Evolutionary conservation across 2,113 vertebrate genomes (phyloP), one percentile per base, ranked within the genome.

Genomic region (Scophthalmus maximus): DNA sequence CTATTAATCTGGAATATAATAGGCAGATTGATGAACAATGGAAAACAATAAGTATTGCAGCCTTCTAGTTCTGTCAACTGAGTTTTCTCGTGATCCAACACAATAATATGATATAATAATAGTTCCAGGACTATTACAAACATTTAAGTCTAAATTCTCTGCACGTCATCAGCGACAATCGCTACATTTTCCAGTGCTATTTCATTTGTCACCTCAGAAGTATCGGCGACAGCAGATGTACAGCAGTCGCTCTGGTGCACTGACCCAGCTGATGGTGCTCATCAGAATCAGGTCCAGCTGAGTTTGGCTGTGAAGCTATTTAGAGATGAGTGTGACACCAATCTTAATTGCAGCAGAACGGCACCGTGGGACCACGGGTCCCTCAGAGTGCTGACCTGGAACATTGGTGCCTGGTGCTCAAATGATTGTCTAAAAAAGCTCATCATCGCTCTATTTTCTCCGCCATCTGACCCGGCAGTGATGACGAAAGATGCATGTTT

Each of bases 361-460:
- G 67, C 60, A 49, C 49, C 9, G 32, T 77, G 86, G 87, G 87
- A 90, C 49, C 56, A 3, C 25, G 42, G 38, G 59, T 71, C 79
- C 91, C 87, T 74, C 49, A 32, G 89, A 80, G 90, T 57, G 57
- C 81, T 87, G 90, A 84, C 91, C 89, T 89, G 87, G 80, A 89
- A 90, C 87, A 82, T 42, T 36, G 67, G 70, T 73, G 83, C 81
- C 42, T 30, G 60, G 25, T 49, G 67, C 70, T 83, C 49, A 91
- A 88, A 86, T 89, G 87, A 63, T 79, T 58, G 81, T 85, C 90
- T 86, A 73, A 82, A 90, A 89, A 85, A 68, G 63, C 50, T 74
- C 71, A n/a, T 79, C 75, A 56, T 66, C 25, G 83, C 73, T 91
- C 90, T 78, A 87, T 66, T 92, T 92, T 84, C 72, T 79, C 51